Base-by-base conservation (phyloP, 2,888 invertebrate genomes). In the Seira sanloemensis region DNA sequence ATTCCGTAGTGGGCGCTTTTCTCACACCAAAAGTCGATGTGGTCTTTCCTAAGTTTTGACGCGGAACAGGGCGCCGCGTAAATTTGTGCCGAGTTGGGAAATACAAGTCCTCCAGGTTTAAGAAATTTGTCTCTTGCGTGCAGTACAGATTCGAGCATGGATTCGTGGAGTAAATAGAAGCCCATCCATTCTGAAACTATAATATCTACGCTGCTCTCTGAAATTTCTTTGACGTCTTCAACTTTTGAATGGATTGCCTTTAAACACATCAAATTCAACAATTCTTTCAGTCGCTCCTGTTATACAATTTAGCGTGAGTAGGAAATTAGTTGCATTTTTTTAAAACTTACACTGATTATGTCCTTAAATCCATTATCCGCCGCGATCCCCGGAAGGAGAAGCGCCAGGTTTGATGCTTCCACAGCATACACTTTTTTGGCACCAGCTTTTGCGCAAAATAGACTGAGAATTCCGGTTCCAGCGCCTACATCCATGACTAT, bases 181-280 rank as follows among this genome's bases (percentile, higher is more conserved):
- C 98, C 98, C 98, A 98, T 98, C 98, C 98, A 98, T 92, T 98
- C 98, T 0, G 98, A 98, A 2, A 98, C 94, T 86, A 98, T 96
- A 9, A 97, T 93, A 91, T 98, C 98, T 0, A 97, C 96, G 91
- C 95, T 94, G 0, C n/a, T 66, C 16, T n/a, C 21, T 4, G 1
- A 50, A 27, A 73, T 0, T 0, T 73, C 67, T 25, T 91, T 90
- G 1, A 97, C 93, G 90, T 97, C 95, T 92, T 97, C 97, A 5
- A 97, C 93, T 92, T 92, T 93, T 74, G 93, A 94, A 90, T 96
- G 94, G 65, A 97, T 93, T 9, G 97, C 94, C 94, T 94, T 88
- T n/a, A n/a, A n/a, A n/a, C n/a, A n/a, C n/a, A 18, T 65, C 50
- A 58, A 19, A 19, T 24, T 67, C 54, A 50, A 46, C 16, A 72